Base-by-base conservation (phyloP, 2,113 vertebrate genomes). In the Sinocyclocheilus grahami region DNA sequence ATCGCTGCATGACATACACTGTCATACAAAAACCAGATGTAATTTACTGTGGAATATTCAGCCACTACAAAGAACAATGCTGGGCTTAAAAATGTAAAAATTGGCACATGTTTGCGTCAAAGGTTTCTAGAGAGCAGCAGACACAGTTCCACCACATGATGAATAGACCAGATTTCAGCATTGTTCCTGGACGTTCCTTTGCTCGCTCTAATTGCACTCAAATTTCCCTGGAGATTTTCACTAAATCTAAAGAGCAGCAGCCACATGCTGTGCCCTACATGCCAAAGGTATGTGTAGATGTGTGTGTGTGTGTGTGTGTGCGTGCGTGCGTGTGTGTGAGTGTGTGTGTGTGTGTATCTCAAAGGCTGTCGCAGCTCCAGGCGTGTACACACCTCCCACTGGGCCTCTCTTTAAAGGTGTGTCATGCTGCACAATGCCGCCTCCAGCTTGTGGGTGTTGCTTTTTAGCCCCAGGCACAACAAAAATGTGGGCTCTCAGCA, bases 351-450 rank as follows among this genome's bases (percentile, higher is more conserved):
- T 72, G 30, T 85, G 30, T 27, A 20, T 82, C 55, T 71, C 51
- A 33, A 24, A 84, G 85, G 83, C 85, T 82, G 86, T 88, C 77
- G 72, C 87, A 82, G 84, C 82, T 87, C 80, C 87, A 88, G 88
- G 82, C 89, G 82, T 88, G 76, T 88, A 89, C 79, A 85, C 48
- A 69, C 82, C 88, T 89, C 91, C 91, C 90, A 88, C 67, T 69
- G 85, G 84, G 86, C 82, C 87, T 58, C 30, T 84, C 63, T 92
- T 90, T 87, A 78, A 92, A 92, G 91, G 92, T 93, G 92, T 92
- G 92, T 91, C 85, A 76, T 33, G 33, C 77, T 82, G 71, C 84
- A 78, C 72, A 90, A 85, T 46, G 30, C 72, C 67, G 77, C 86
- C 85, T 71, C 83, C 83, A 65, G 51, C 67, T 87, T 12, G 63